Percentiles rank a stretch among this genome's conserved stretches.
These are phyloP conservation scores for Ceyx margarethae DNA, from an alignment of 2,113 vertebrate genomes.

Conservation along the genomic window DNA sequence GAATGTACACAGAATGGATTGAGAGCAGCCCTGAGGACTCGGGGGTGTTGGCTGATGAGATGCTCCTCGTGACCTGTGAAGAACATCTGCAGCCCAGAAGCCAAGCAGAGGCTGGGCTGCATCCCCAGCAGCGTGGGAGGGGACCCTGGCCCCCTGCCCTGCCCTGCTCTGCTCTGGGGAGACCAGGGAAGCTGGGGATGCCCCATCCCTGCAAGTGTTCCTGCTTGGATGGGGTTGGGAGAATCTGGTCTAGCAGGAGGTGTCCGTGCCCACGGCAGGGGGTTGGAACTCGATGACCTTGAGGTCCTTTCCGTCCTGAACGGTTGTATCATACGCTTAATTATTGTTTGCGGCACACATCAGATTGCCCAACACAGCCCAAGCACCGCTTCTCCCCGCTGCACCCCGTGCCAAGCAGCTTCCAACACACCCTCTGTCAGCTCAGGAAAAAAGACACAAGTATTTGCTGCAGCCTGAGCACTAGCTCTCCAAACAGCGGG, in stretches of 20 bases:
- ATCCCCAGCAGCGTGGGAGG: not conserved
- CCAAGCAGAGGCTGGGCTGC: not conserved
- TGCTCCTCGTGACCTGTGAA: not conserved
- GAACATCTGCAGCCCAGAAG: not conserved
- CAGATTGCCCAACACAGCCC: not conserved
- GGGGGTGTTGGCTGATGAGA: not conserved
- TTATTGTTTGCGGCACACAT: not conserved
- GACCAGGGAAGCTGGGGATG: not conserved
- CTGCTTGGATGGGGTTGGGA: not conserved
- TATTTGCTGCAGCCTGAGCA: not conserved
- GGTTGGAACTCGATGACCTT: not conserved
- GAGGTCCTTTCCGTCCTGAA: not conserved
- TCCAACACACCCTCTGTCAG: not conserved
- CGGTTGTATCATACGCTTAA: not conserved
- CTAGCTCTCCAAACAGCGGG: not conserved
- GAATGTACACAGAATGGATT: not conserved
- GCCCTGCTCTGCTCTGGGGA: not conserved
- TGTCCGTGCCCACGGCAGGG: not conserved
- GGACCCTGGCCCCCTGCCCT: not conserved
- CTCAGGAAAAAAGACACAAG: not conserved
- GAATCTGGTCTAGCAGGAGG: not conserved
- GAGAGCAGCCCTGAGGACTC: not conserved
- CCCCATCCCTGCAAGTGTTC: not conserved
- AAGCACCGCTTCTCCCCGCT: not conserved
- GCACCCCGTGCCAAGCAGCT: not conserved